Conservation (phyloP, 2,888 invertebrate species). For the Papilio demoleus region DNA sequence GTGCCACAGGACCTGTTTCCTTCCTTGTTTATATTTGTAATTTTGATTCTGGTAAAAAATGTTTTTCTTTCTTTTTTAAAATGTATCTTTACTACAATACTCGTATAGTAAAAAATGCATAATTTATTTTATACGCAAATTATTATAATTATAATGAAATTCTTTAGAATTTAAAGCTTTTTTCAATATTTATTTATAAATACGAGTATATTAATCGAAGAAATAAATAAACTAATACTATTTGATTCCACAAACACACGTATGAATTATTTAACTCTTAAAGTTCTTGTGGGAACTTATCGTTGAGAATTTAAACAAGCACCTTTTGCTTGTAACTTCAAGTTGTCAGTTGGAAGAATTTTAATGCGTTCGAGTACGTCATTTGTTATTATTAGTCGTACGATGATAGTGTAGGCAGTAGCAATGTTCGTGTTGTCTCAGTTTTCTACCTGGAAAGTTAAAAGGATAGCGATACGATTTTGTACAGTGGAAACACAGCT, state of each 20-base stretch:
- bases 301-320: conserved; percentile 25
- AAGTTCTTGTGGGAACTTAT: conserved; percentile 23
- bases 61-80: too few species aligned
- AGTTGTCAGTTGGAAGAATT: conserved; percentile 32
- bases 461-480: not conserved
- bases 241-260: not conserved
- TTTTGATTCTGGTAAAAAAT: too few species aligned
- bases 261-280: not conserved
- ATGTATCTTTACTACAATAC: too few species aligned
- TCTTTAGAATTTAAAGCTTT: too few species aligned
- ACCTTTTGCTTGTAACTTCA: conserved; percentile 11
- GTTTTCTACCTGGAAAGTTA: not conserved
- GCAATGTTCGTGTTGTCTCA: conserved; percentile 39
- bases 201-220: not conserved
- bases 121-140: too few species aligned
- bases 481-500: conserved; percentile 37
- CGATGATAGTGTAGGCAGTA: conserved; percentile 60
- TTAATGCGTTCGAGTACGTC: conserved; percentile 38
- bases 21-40: too few species aligned
- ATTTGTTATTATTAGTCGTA: conserved; percentile 44
- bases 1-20: too few species aligned
- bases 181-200: too few species aligned
- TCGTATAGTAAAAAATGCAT: too few species aligned
- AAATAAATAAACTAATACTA: not conserved
- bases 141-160: too few species aligned